A percentile compares a stretch with the other conserved stretches of the same genome.
Conservation (phyloP, 2,797 vertebrate genomes). For the Amniataba percoides region DNA sequence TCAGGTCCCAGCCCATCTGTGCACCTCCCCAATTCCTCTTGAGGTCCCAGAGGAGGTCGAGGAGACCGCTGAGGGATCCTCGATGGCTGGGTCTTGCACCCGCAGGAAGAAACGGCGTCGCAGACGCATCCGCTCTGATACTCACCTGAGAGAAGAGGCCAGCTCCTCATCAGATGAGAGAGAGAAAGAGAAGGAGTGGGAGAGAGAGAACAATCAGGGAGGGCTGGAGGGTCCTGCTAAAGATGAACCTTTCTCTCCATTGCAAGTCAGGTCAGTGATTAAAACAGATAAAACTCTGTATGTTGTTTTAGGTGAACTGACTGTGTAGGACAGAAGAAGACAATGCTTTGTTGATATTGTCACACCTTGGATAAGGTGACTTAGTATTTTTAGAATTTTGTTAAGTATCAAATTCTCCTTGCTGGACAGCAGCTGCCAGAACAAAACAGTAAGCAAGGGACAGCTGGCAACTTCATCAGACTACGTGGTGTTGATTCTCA, state of each 20-base stretch:
- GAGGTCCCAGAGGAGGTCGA: constrained; percentile 65
- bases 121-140: constrained; percentile 84
- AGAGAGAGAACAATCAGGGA: constrained; percentile 70
- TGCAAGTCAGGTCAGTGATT: constrained; percentile 80
- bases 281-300: neutral
- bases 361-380: neutral
- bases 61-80: constrained; percentile 39
- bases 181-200: constrained; percentile 62
- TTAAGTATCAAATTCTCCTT: neutral
- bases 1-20: constrained; percentile 85
- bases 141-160: constrained; percentile 77
- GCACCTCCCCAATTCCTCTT: constrained; percentile 89
- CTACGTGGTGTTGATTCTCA: neutral
- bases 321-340: neutral
- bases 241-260: constrained; percentile 43
- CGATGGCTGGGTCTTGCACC: constrained; percentile 7
- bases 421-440: neutral
- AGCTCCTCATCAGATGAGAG: constrained; percentile 85
- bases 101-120: constrained; percentile 84
- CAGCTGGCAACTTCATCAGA: neutral
- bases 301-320: neutral
- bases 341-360: neutral
- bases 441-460: neutral
- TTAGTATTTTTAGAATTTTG: neutral
- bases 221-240: constrained; percentile 63